Evolutionary conservation across 2,113 vertebrate genomes (phyloP).

Genomic region (Saimiri boliviensis): DNA sequence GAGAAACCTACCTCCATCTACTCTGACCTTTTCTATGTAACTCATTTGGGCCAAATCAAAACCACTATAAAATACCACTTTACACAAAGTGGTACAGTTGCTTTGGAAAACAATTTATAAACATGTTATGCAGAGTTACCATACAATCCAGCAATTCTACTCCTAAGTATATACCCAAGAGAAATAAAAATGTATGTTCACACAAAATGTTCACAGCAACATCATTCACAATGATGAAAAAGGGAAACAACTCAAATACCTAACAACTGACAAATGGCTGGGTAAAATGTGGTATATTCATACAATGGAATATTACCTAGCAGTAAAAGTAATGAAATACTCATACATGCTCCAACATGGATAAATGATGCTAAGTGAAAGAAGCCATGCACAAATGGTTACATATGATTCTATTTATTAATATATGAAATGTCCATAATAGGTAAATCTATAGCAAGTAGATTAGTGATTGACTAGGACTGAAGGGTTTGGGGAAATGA

Average conservation of each 20-base stretch:
- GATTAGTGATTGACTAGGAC: not conserved
- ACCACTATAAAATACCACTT: constrained; percentile 18
- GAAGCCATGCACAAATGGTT: not conserved
- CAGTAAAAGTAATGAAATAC: constrained; percentile 45
- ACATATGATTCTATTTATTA: not conserved
- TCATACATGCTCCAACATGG: not conserved
- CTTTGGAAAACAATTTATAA: constrained; percentile 44
- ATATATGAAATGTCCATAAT: constrained; percentile 1
- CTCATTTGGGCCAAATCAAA: constrained; percentile 45
- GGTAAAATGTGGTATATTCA: constrained; percentile 39
- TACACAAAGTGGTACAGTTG: not conserved
- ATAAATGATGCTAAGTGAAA: constrained; percentile 35
- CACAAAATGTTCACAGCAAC: constrained; percentile 31
- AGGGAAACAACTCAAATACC: constrained; percentile 29
- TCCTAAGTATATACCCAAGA: not conserved
- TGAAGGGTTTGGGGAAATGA: not conserved
- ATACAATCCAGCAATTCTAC: constrained; percentile 26
- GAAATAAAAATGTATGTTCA: constrained; percentile 21
- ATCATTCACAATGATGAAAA: constrained; percentile 10
- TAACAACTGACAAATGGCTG: constrained; percentile 11
- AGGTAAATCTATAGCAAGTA: not conserved
- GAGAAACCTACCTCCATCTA: constrained; percentile 27
- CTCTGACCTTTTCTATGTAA: constrained; percentile 5
- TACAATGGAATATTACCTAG: constrained; percentile 13
- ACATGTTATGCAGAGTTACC: not conserved